A percentile compares a stretch with the other conserved stretches of the same genome.
Conservation (phyloP, 2,888 invertebrate species). For the Cenopis cana region DNA sequence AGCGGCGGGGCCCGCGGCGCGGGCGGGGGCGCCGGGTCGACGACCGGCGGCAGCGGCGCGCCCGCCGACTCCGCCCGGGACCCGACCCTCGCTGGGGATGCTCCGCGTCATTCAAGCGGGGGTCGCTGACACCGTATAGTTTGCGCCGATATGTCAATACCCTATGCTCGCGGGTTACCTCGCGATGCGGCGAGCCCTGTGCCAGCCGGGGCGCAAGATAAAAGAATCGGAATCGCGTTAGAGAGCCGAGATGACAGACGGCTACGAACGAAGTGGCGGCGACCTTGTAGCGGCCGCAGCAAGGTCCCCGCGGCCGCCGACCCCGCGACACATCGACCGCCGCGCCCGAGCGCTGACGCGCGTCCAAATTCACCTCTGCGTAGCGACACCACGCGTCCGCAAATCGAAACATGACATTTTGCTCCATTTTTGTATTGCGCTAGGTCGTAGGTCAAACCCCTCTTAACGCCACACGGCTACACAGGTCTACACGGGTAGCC, state of each 20-base stretch:
- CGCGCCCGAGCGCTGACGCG: slow-evolving; percentile 37
- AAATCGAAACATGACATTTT: background rate
- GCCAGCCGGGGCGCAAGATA: background rate
- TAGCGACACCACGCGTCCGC: slow-evolving; percentile 18
- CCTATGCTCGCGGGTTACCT: background rate
- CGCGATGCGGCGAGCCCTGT: background rate
- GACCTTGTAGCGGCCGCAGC: slow-evolving; percentile 68
- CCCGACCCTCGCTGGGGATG: slow-evolving; percentile 37
- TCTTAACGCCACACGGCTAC: background rate
- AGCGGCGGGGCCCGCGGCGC: slow-evolving; percentile 13
- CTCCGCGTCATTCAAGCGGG: slow-evolving; percentile 17
- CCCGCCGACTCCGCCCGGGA: slow-evolving; percentile 17
- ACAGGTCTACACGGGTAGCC: background rate
- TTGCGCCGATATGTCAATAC: slow-evolving; percentile 28
- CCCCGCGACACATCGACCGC: slow-evolving; percentile 53
- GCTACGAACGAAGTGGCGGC: slow-evolving; percentile 46
- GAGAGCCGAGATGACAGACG: slow-evolving; percentile 29
- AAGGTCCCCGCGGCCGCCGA: slow-evolving; percentile 65
- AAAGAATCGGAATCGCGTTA: slow-evolving; percentile 18
- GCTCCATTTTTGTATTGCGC: background rate
- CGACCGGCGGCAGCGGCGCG: slow-evolving; percentile 43
- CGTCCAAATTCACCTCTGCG: slow-evolving; percentile 22
- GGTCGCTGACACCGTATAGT: slow-evolving; percentile 36
- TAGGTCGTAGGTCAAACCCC: background rate
- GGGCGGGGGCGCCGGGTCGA: slow-evolving; percentile 45